Evolutionary conservation across 2,888 invertebrate species (phyloP).

Genomic region (Hemaris fuciformis): DNA sequence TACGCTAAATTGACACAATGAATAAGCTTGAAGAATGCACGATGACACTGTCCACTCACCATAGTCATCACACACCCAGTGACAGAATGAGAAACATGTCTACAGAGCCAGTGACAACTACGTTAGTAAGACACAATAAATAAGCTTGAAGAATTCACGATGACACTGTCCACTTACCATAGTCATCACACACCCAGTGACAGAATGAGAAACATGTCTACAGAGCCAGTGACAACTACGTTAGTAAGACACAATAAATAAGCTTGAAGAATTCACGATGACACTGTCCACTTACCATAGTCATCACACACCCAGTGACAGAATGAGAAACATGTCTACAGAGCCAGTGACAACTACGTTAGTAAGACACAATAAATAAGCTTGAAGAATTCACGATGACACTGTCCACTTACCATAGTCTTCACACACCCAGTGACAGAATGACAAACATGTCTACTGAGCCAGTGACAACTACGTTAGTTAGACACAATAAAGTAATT

Average conservation of each 20-base stretch:
- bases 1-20: background rate
- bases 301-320: slow-evolving; percentile 22
- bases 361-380: background rate
- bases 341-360: slow-evolving; percentile 18
- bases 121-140: background rate
- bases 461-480: background rate
- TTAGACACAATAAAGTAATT: too few relatives aligned
- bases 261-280: background rate
- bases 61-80: slow-evolving; percentile 21
- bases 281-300: background rate
- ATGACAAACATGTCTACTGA: background rate
- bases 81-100: slow-evolving; percentile 20
- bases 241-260: background rate
- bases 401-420: background rate
- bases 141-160: background rate
- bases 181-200: slow-evolving; percentile 25
- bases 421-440: slow-evolving; percentile 1
- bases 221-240: slow-evolving; percentile 20
- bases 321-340: slow-evolving; percentile 21
- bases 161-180: background rate
- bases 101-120: slow-evolving; percentile 16
- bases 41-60: slow-evolving; percentile 10
- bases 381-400: background rate
- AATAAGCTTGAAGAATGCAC: background rate
- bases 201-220: slow-evolving; percentile 21